Conservation (phyloP, 2,113 vertebrate genomes). For the Laterallus jamaicensis region DNA sequence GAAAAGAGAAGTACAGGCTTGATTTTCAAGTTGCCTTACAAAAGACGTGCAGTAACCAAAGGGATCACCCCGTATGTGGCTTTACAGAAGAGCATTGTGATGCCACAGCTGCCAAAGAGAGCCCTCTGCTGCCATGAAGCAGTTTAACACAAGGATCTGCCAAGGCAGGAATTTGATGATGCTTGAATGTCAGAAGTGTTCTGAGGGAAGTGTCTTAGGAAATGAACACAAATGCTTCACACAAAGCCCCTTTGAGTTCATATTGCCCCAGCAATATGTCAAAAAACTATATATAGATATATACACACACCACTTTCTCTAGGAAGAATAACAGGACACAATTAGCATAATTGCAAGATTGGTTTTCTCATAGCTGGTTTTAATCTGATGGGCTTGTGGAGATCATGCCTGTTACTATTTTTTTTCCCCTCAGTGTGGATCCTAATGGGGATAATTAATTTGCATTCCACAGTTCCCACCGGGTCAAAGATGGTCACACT, state of each 20-base stretch:
- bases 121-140: conserved; percentile 42
- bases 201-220: background rate
- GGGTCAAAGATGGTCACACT: background rate
- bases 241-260: background rate
- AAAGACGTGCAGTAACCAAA: background rate
- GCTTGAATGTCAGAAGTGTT: background rate
- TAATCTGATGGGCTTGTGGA: background rate
- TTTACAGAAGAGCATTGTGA: background rate
- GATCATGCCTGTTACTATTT: background rate
- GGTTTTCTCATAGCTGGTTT: background rate
- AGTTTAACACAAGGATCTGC: background rate
- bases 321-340: background rate
- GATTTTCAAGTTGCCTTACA: background rate
- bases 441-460: background rate
- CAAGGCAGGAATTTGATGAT: background rate
- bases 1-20: background rate
- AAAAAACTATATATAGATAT: background rate
- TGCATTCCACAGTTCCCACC: background rate
- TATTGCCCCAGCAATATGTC: background rate
- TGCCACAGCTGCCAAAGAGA: conserved; percentile 31
- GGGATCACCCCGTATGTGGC: rapidly evolving
- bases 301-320: background rate
- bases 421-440: background rate
- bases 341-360: background rate
- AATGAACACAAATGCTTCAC: background rate